Percentiles rank a stretch among this genome's conserved stretches.
Evolutionary conservation across 2,797 vertebrate species (phyloP).

Genomic region (Vespertilio murinus): DNA sequence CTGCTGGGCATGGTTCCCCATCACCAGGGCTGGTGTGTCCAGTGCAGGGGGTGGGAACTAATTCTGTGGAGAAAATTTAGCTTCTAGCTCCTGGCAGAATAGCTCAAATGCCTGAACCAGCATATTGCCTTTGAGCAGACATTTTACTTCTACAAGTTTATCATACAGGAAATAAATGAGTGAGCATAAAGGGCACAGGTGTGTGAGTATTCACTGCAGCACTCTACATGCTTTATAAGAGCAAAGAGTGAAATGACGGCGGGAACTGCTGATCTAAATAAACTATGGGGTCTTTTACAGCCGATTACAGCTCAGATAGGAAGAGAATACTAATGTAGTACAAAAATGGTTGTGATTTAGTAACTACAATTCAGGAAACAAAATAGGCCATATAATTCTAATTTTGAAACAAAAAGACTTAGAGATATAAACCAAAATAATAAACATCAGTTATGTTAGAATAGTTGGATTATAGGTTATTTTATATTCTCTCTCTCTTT

Average conservation of each 20-base stretch:
- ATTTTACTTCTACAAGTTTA: constrained; percentile 21
- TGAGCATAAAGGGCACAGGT: not conserved
- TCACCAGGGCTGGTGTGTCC: not conserved
- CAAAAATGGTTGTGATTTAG: not conserved
- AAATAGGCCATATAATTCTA: not conserved
- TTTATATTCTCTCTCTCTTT: not conserved
- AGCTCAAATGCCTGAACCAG: not conserved
- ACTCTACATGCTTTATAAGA: not conserved
- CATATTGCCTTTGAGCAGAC: not conserved
- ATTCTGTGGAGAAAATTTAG: not conserved
- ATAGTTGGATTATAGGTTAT: not conserved
- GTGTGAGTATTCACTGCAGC: not conserved
- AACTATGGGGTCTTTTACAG: not conserved
- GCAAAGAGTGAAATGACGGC: not conserved
- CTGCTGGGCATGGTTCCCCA: not conserved
- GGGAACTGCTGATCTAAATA: too few relatives aligned
- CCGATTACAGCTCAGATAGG: not conserved
- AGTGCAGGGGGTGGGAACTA: not conserved
- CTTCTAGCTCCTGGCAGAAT: constrained; percentile 1
- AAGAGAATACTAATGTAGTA: not conserved
- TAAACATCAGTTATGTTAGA: not conserved
- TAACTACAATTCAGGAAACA: not conserved
- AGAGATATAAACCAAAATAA: not conserved
- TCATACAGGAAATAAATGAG: not conserved
- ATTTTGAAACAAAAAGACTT: not conserved